Base-by-base conservation (phyloP, 2,113 vertebrate species). In the Ctenomys sociabilis region DNA sequence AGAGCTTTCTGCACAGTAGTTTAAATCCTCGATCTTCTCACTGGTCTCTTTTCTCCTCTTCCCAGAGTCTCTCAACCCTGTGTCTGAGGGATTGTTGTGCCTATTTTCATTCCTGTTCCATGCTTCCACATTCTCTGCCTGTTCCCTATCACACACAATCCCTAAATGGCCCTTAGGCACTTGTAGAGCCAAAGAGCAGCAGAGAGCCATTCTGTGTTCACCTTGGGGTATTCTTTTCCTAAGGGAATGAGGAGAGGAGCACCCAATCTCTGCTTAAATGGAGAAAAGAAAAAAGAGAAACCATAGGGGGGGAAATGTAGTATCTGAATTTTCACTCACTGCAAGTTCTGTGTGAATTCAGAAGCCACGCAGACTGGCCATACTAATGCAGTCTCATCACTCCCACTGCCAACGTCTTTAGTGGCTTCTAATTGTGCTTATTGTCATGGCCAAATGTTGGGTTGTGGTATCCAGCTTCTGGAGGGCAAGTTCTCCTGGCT, bases 201-300 rank as follows among this genome's bases (percentile, higher is more conserved):
- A 70, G 37, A 97, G 37, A 81, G 85, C 64, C 59, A 81, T 95
- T 90, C 70, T 93, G 66, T 96, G 96, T 93, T 92, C 52, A 88
- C 52, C 78, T 86, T 90, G 30, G 59, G 30, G 2, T 63, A 40
- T 85, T 91, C 4, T 68, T 88, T 86, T 19, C 73, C 49, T 61
- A 57, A 72, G 88, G 64, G 72, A 84, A 28, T 22, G 54, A 75
- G 35, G 45, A 57, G 32, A 68, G 24, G 24, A 21, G 9, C 3
- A 24, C 57, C 91, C 83, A 40, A 54, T 85, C 30, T 83, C 93
- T 94, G 35, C 64, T 92, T 85, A 95, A 80, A 24, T n/a, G 14
- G 59, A 88, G 26, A 85, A 93, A 30, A 8, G 22, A 4, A 54
- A 28, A 54, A 28, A 54, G 28, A 45, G 19, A 49, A 95, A 61